Evolutionary conservation across 2,797 vertebrate species (phyloP).

Genomic region (Epinephelus coioides): DNA sequence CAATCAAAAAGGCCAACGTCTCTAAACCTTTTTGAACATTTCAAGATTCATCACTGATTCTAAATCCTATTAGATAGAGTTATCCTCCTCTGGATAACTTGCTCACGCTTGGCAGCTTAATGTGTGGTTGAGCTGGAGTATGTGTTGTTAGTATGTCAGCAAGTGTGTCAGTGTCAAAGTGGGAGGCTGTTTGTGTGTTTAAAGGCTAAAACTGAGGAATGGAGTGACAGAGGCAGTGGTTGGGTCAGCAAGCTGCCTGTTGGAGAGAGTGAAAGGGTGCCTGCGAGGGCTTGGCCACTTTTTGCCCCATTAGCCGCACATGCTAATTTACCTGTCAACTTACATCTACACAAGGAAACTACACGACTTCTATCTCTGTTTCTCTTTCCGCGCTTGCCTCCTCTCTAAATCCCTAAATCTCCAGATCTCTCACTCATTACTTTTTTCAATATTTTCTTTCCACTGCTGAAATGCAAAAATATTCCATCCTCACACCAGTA

Average conservation of each 20-base stretch:
- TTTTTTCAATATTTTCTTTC: slow-evolving; percentile 34
- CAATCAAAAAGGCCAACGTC: slow-evolving; percentile 42
- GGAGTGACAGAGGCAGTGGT: slow-evolving; percentile 58
- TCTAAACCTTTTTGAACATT: slow-evolving; percentile 54
- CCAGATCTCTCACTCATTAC: slow-evolving; percentile 22
- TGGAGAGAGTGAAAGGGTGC: slow-evolving; percentile 62
- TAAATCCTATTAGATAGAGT: slow-evolving; percentile 42
- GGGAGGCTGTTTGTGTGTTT: slow-evolving; percentile 41
- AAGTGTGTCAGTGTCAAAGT: slow-evolving; percentile 20
- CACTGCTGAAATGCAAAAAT: slow-evolving; percentile 40
- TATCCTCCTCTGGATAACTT: slow-evolving; percentile 17
- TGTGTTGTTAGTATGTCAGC: slow-evolving; percentile 35
- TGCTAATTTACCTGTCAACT: slow-evolving; percentile 80
- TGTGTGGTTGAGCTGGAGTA: slow-evolving; percentile 8
- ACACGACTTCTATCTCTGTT: slow-evolving; percentile 10
- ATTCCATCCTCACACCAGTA: slow-evolving; percentile 40
- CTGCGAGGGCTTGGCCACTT: slow-evolving; percentile 40
- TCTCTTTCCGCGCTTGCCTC: neutral
- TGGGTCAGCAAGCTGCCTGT: slow-evolving; percentile 76
- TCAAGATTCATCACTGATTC: slow-evolving; percentile 34
- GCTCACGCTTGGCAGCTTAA: slow-evolving; percentile 9
- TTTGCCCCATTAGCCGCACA: slow-evolving; percentile 73
- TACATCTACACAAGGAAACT: slow-evolving; percentile 38
- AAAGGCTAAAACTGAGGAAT: slow-evolving; percentile 53
- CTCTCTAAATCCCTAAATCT: slow-evolving; percentile 25